These are phyloP conservation scores for Cladorhizidae sp. DNA, from an alignment of 37 sponge, comb jelly and placozoan species.

Conservation along the genomic window DNA sequence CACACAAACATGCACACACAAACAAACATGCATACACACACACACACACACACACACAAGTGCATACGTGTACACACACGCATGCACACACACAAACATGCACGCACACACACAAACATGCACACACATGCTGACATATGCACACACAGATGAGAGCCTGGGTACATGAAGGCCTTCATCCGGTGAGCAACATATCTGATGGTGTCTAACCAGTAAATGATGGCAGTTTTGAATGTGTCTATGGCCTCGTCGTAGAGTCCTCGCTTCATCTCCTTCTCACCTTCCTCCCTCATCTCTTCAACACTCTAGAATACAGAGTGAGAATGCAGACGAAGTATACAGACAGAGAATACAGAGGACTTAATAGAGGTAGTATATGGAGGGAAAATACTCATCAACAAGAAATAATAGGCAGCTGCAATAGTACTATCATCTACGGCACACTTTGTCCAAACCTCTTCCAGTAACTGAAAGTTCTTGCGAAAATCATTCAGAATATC, in stretches of 20 bases:
- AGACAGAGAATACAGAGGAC: neutral
- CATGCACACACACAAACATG: too few species aligned
- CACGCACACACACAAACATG: too few species aligned
- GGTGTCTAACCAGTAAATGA: slow-evolving; percentile 21
- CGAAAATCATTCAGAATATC: slow-evolving; percentile 9
- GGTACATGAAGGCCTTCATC: too few species aligned
- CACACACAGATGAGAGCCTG: neutral
- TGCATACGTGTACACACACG: too few species aligned
- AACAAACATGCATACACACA: too few species aligned
- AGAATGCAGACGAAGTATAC: slow-evolving; percentile 8
- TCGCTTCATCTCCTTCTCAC: neutral
- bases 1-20: too few species aligned
- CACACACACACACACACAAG: too few species aligned
- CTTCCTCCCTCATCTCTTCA: neutral
- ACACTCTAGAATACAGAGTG: neutral
- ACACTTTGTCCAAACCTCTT: slow-evolving; percentile 16
- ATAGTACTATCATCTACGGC: too few species aligned
- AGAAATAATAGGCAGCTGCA: too few species aligned
- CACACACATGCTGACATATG: too few species aligned
- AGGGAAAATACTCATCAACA: too few species aligned
- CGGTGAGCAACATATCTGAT: too few species aligned
- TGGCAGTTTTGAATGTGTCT: slow-evolving; percentile 20
- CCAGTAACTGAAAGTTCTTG: neutral
- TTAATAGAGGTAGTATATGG: neutral
- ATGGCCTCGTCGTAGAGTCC: slow-evolving; percentile 7